Percentiles rank a stretch among this genome's conserved stretches.
Evolutionary conservation across 2,888 invertebrate species (phyloP).

Genomic region (Drosophila melanosoma): DNA sequence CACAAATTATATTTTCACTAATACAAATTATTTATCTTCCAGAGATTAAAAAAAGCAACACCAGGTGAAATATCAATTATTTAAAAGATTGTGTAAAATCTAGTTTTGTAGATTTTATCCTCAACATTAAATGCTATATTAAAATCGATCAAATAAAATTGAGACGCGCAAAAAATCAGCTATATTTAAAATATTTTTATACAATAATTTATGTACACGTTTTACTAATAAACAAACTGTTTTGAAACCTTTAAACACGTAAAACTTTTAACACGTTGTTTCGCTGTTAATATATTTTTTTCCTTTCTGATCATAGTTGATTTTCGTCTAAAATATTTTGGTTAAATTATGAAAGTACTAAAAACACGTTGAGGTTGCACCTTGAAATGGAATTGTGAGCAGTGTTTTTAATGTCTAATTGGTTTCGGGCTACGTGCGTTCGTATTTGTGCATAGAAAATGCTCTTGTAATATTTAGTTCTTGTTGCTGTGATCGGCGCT

Average conservation of each 20-base stretch:
- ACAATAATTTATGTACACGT: neutral
- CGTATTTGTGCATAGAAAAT: constrained; percentile 27
- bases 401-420: constrained; percentile 37
- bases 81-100: neutral
- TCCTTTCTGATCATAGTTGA: neutral
- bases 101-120: neutral
- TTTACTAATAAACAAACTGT: neutral
- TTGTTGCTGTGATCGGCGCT: constrained; percentile 76
- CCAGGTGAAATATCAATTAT: neutral
- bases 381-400: constrained; percentile 46
- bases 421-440: constrained; percentile 33
- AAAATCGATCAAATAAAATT: neutral
- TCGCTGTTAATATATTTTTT: neutral
- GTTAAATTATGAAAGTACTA: constrained; percentile 5
- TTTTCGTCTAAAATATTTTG: constrained; percentile 4
- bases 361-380: constrained; percentile 33
- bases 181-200: neutral
- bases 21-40: neutral
- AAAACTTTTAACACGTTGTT: no score
- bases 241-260: no score
- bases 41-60: neutral
- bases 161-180: neutral
- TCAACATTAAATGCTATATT: neutral
- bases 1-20: neutral
- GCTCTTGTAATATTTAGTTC: constrained; percentile 50